phyloP scores from a whole-genome alignment of 2,888 invertebrate species.

The Clostera curtula region DNA sequence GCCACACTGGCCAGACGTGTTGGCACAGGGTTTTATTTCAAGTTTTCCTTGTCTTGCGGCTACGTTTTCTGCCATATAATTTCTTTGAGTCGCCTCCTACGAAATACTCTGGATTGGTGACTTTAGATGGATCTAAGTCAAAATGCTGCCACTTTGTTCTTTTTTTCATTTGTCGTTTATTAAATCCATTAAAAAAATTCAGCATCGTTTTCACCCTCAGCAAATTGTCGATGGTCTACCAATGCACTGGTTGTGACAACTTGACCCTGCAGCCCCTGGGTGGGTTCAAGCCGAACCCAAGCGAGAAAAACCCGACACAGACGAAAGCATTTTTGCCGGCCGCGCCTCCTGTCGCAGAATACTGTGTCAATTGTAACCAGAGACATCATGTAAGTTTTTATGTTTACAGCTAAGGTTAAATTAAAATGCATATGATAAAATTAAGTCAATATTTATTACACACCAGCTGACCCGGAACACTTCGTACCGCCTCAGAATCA shows the following conservation, averaged over 20 bases:
- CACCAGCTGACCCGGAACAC: no score
- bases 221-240: constrained; percentile 90
- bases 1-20: no score
- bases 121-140: no score
- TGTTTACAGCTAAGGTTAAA: constrained; percentile 6
- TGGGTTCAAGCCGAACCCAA: constrained; percentile 72
- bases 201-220: constrained; percentile 48
- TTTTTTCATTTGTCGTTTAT: constrained; percentile 1
- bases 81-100: no score
- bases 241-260: constrained; percentile 93
- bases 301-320: constrained; percentile 67
- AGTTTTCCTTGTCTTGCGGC: no score
- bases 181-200: constrained; percentile 1
- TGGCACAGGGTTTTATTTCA: no score
- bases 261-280: constrained; percentile 86
- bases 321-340: constrained; percentile 80
- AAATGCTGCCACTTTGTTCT: no score
- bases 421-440: no score
- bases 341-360: constrained; percentile 78
- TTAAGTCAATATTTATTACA: no score
- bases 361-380: constrained; percentile 85
- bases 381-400: constrained; percentile 79
- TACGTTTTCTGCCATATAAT: no score
- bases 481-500: no score
- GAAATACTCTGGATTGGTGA: no score